These are phyloP conservation scores for Otus scops DNA, from an alignment of 2,797 vertebrate species.

Conservation along the genomic window DNA sequence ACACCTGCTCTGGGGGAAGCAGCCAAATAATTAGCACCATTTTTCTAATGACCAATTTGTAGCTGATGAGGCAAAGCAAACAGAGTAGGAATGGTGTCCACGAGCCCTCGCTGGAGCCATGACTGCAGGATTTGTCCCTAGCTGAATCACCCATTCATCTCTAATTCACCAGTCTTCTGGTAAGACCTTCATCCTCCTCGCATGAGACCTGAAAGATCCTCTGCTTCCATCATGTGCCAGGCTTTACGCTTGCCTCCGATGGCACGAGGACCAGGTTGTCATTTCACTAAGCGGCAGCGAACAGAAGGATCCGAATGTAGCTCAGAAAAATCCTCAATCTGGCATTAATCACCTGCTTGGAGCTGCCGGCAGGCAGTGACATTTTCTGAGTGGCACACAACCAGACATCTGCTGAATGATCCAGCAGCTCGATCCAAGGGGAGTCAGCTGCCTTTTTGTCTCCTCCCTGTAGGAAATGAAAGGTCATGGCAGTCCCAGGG, in stretches of 20 bases:
- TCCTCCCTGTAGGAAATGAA: conserved; percentile 46
- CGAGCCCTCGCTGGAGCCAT: rapidly evolving
- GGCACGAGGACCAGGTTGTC: background rate
- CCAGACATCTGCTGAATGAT: conserved; percentile 56
- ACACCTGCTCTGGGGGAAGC: background rate
- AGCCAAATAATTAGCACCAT: background rate
- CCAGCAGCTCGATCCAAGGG: conserved; percentile 17
- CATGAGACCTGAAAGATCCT: rapidly evolving
- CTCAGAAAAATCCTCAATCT: conserved; percentile 34
- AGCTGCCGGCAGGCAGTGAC: conserved; percentile 60
- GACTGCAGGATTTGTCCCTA: background rate
- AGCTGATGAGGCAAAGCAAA: conserved; percentile 2
- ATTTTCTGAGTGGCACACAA: conserved; percentile 57
- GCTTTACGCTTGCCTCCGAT: background rate
- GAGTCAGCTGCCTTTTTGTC: conserved; percentile 6
- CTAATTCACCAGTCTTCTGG: background rate
- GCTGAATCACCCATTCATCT: background rate
- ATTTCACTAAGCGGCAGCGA: background rate
- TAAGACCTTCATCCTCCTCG: background rate
- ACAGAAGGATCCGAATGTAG: conserved; percentile 28
- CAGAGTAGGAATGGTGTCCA: background rate
- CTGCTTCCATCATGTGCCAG: background rate
- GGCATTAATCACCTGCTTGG: conserved; percentile 63
- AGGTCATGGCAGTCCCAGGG: conserved; percentile 43
- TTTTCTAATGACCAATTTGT: conserved; percentile 8